phyloP scores from a whole-genome alignment of 1,140 invertebrate species.

The Penaeus indicus region DNA sequence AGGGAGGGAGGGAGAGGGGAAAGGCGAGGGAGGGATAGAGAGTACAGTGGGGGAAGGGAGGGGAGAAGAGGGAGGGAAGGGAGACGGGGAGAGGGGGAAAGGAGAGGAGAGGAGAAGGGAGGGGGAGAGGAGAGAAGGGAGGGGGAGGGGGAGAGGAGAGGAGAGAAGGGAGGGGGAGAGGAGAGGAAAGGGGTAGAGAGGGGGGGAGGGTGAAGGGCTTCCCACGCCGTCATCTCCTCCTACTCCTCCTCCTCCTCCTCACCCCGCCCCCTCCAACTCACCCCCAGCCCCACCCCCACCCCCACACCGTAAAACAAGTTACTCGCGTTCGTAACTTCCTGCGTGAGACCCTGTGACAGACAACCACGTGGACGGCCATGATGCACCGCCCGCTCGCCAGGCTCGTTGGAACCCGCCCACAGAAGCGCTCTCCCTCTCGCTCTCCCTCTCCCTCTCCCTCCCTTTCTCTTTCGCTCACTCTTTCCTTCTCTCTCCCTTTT shows the following conservation, averaged over 20 bases:
- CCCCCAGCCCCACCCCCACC: neutral
- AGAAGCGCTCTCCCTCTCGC: too few relatives aligned
- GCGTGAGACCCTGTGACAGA: neutral
- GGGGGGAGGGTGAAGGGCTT: too few relatives aligned
- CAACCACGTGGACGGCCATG: neutral
- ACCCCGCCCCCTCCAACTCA: neutral
- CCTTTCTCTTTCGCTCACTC: neutral
- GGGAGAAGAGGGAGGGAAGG: neutral
- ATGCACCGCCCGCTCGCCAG: too few relatives aligned
- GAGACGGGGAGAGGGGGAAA: neutral
- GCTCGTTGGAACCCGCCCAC: too few relatives aligned
- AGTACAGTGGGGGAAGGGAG: neutral
- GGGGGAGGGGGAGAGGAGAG: conserved; percentile 26
- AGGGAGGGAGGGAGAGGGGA: neutral
- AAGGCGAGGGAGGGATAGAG: conserved; percentile 17
- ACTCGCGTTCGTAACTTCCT: neutral
- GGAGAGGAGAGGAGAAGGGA: neutral
- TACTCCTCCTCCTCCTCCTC: too few relatives aligned
- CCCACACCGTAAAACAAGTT: neutral
- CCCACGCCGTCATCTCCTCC: too few relatives aligned
- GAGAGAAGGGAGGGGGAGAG: neutral
- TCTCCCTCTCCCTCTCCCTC: too few relatives aligned
- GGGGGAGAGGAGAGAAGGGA: conserved; percentile 14
- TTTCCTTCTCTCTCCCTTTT: too few relatives aligned
- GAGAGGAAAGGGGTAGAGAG: too few relatives aligned